These are phyloP conservation scores for Thripadectes ignobilis DNA, from an alignment of 2,797 vertebrate species.

Conservation along the genomic window DNA sequence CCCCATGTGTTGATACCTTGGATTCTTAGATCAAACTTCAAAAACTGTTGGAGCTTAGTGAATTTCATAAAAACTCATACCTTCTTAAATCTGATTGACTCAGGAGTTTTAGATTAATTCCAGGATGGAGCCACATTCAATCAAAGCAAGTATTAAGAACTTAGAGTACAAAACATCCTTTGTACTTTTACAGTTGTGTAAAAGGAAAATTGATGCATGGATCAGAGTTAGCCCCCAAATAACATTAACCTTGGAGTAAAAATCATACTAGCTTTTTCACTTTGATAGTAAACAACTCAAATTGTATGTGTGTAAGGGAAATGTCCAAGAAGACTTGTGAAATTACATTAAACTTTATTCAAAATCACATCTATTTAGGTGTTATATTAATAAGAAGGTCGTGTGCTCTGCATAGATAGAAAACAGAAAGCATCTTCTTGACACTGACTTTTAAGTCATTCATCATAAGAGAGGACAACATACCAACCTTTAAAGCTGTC, in stretches of 20 bases:
- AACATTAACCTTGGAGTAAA: not conserved
- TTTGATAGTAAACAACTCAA: not conserved
- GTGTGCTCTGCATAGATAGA: not conserved
- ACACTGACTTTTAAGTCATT: not conserved
- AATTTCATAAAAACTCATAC: constrained; percentile 23
- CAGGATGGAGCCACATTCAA: constrained; percentile 17
- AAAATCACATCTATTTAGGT: not conserved
- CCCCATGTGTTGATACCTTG: not conserved
- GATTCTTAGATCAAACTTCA: constrained; percentile 26
- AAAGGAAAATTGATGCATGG: not conserved
- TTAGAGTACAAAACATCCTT: constrained; percentile 16
- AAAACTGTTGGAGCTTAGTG: constrained; percentile 1
- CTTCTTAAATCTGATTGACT: constrained; percentile 47
- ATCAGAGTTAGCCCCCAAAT: not conserved
- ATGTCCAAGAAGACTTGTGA: not conserved
- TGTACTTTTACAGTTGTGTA: constrained; percentile 6
- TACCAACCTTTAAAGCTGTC: not conserved
- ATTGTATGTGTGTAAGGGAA: not conserved
- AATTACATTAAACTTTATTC: not conserved
- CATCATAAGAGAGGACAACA: not conserved
- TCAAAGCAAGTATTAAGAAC: constrained; percentile 42
- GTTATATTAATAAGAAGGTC: not conserved
- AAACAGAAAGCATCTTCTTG: not conserved
- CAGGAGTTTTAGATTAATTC: constrained; percentile 62
- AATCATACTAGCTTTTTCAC: not conserved